phyloP scores from a whole-genome alignment of 2,888 invertebrate genomes.

The Hirtodrosophila trivittata region DNA sequence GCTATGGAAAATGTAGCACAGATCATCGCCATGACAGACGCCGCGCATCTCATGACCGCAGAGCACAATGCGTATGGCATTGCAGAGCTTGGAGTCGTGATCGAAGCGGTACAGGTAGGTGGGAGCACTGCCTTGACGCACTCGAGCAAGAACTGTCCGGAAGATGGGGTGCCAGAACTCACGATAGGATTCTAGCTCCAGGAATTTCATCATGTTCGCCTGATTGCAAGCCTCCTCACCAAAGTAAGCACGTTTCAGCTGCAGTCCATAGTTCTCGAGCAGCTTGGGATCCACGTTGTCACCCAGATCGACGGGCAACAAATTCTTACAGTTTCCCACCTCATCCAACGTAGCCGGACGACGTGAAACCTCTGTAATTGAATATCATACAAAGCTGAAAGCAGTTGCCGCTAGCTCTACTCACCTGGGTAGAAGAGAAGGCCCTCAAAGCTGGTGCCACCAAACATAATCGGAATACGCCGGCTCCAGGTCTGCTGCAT shows the following conservation, averaged over 20 bases:
- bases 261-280: slow-evolving; percentile 64
- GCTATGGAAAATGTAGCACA: slow-evolving; percentile 81
- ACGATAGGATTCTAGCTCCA: slow-evolving; percentile 79
- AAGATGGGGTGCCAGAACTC: slow-evolving; percentile 82
- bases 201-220: slow-evolving; percentile 82
- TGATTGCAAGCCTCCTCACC: slow-evolving; percentile 76
- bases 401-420: not conserved
- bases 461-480: slow-evolving; percentile 80
- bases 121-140: slow-evolving; percentile 78
- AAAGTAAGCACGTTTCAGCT: slow-evolving; percentile 76
- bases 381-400: not conserved
- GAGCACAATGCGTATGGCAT: slow-evolving; percentile 76
- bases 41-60: slow-evolving; percentile 78
- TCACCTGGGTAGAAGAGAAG: slow-evolving; percentile 80
- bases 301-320: slow-evolving; percentile 75
- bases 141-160: slow-evolving; percentile 70
- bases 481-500: slow-evolving; percentile 80
- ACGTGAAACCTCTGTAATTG: slow-evolving; percentile 75
- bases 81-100: slow-evolving; percentile 79
- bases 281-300: slow-evolving; percentile 58
- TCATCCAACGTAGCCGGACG: slow-evolving; percentile 79
- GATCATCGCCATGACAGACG: slow-evolving; percentile 82
- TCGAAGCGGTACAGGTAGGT: slow-evolving; percentile 83
- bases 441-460: slow-evolving; percentile 82
- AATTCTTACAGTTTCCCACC: slow-evolving; percentile 75